Percentiles rank a stretch among this genome's conserved stretches.
phyloP scores from a whole-genome alignment of 2,113 vertebrate genomes.

The Stercorarius parasiticus region DNA sequence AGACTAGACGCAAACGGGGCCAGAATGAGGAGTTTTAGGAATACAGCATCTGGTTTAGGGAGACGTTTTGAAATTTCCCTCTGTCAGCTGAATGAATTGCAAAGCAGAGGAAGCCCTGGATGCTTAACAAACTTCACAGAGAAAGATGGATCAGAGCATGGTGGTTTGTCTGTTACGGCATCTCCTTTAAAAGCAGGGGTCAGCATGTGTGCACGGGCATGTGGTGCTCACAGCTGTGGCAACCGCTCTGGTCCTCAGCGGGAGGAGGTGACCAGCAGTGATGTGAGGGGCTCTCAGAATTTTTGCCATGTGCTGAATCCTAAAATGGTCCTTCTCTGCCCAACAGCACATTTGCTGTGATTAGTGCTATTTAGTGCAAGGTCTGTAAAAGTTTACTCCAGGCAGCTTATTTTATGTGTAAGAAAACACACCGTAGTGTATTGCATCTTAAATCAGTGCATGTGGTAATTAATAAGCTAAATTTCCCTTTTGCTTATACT shows the following conservation, averaged over 20 bases:
- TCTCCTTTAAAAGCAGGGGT: background rate
- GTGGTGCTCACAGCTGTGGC: background rate
- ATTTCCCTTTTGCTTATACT: background rate
- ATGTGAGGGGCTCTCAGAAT: background rate
- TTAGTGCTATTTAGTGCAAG: background rate
- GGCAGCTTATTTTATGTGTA: background rate
- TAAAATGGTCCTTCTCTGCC: background rate
- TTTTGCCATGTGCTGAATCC: background rate
- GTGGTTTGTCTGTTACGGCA: background rate
- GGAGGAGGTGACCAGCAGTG: background rate
- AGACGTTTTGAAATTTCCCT: background rate
- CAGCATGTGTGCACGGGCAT: background rate
- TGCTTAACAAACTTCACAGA: background rate
- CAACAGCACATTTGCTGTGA: background rate
- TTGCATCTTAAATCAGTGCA: background rate
- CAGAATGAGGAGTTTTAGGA: background rate
- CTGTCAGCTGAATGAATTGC: background rate
- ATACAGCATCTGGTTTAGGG: background rate
- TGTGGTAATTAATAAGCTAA: background rate
- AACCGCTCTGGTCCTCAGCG: fast-evolving
- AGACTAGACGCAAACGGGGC: background rate
- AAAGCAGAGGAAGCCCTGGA: background rate
- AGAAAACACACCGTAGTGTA: background rate
- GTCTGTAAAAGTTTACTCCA: background rate
- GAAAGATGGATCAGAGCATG: background rate